Conservation (phyloP, 2,113 vertebrate species). For the Geococcyx californianus region DNA sequence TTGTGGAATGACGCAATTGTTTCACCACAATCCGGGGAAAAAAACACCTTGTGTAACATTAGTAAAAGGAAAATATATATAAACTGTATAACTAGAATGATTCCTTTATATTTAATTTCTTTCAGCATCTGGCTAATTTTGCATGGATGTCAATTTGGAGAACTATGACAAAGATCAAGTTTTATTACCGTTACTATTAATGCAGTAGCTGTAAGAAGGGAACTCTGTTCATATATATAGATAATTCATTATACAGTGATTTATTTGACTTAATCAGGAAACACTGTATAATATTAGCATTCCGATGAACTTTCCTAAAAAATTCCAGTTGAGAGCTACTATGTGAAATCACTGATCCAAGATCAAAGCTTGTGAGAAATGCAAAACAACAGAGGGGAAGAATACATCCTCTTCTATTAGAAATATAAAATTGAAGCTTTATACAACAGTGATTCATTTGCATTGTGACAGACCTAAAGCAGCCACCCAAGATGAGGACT, state of each 20-base stretch:
- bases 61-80: neutral
- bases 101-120: neutral
- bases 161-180: neutral
- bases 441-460: neutral
- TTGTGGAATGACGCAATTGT: neutral
- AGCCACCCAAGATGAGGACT: neutral
- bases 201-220: neutral
- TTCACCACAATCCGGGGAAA: neutral
- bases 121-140: neutral
- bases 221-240: neutral
- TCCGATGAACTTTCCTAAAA: neutral
- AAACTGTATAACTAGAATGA: neutral
- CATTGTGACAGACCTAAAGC: neutral
- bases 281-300: neutral
- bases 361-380: neutral
- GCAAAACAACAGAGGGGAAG: neutral
- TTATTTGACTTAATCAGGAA: neutral
- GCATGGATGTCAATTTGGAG: neutral
- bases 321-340: neutral
- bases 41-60: neutral
- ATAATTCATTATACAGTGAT: neutral
- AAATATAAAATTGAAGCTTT: neutral
- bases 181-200: neutral
- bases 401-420: neutral
- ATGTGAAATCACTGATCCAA: neutral